Evolutionary conservation across 2,888 invertebrate genomes (phyloP).

Genomic region (Masnerella sp.): DNA sequence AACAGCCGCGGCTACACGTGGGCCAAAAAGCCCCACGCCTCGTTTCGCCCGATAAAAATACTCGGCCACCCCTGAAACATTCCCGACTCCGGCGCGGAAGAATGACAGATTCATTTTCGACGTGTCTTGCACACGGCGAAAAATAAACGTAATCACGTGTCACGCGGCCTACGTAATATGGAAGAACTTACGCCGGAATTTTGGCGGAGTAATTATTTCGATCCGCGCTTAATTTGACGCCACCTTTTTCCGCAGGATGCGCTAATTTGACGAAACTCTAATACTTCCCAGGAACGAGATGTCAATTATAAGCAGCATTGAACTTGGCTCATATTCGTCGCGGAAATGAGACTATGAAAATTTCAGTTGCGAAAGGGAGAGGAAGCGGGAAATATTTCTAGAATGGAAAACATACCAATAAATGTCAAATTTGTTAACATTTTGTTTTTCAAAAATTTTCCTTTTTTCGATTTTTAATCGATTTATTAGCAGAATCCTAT

Average conservation of each 20-base stretch:
- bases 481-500: no score
- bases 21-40: slow-evolving; percentile 55
- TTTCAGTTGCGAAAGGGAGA: no score
- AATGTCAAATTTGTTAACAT: no score
- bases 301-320: no score
- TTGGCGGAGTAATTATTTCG: slow-evolving; percentile 33
- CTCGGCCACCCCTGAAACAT: slow-evolving; percentile 57
- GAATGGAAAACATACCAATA: no score
- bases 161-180: slow-evolving; percentile 35
- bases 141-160: slow-evolving; percentile 38
- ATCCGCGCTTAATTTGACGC: slow-evolving; percentile 26
- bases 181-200: slow-evolving; percentile 36
- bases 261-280: slow-evolving; percentile 20
- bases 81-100: slow-evolving; percentile 18
- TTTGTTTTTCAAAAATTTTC: no score
- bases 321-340: no score
- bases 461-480: no score
- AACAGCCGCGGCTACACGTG: slow-evolving; percentile 54
- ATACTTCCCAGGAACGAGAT: no score
- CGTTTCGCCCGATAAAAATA: slow-evolving; percentile 59
- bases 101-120: slow-evolving; percentile 57
- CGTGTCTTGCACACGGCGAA: slow-evolving; percentile 28
- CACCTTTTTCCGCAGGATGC: slow-evolving; percentile 15
- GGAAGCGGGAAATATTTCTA: no score
- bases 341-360: no score